Base-by-base conservation (phyloP, 2,797 vertebrate species). In the Micrastur ruficollis region DNA sequence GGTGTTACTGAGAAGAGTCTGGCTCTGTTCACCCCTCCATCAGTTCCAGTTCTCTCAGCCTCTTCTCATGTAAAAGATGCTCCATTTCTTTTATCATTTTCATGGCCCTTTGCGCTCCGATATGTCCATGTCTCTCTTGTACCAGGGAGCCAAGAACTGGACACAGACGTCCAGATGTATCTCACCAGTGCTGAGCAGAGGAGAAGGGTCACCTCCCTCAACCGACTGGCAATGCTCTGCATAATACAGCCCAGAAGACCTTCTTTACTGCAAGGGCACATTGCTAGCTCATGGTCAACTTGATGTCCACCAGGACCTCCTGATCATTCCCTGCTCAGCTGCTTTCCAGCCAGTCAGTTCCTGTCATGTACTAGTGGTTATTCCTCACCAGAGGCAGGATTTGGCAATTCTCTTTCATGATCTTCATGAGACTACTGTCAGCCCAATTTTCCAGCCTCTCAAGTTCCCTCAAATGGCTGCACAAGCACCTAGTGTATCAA, bases 351-450 rank as follows among this genome's bases (percentile, higher is more conserved):
- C 40, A 44, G 42, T 40, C 31, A 56, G 29, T 31, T 75, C 23
- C 11, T 21, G 47, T 27, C 44, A 32, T 0, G 0, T 32, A n/a
- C 4, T 12, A 31, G 11, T 31, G 5, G 14, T 55, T 71, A 81
- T 9, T 71, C 31, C 23, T 44, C 25, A n/a, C 18, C 29, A 74
- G 44, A n/a, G 21, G 18, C 17, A 76, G 4, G 40, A 67, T 29
- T 66, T 71, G 34, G 31, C 25, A 68, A 46, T 52, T 58, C 31
- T 44, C 18, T 88, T 73, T 46, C 14, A 38, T 17, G 42, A 63
- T 17, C 15, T 68, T 68, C n/a, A 34, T 11, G 25, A 84, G 29
- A 19, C 20, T 73, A 61, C 23, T 17, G 42, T 44, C 42, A 17
- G 16, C 42, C 42, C 42, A 44, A 19, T 44, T 17, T 18, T 18